Evolutionary conservation across 1,140 invertebrate genomes (phyloP), one percentile per base, ranked within the genome.

Genomic region (Tenebrio molitor): DNA sequence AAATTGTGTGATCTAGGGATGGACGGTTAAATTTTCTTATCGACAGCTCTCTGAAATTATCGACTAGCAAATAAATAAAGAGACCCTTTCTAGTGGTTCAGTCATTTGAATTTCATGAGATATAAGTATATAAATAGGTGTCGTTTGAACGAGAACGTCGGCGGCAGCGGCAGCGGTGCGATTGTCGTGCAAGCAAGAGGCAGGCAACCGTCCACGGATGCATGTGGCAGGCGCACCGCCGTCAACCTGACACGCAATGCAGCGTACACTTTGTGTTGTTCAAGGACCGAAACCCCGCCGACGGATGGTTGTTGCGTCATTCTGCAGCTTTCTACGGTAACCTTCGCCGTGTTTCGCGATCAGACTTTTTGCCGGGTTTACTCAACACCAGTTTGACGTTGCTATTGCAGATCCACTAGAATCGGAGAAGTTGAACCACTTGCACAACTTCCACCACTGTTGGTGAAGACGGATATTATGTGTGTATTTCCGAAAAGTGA

Each of bases 181-280:
- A 29, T 12, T 58, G 23, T 29, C 23, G 50, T 29, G 36, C 41
- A 29, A 33, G 65, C 42, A n/a, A 29, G 25, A 17, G 39, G 39
- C 17, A 46, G 36, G 65, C 41, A 7, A 15, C 25, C 15, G 29
- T 36, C 39, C 8, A n/a, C 1, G 25, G 0, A 39, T 36, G 58
- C 21, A 63, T 39, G 53, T 58, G 44, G 67, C 44, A 29, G 44
- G 33, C 25, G 42, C 33, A 14, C 21, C 33, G 67, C 44, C 66
- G 46, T 25, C 41, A 2, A 17, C 67, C n/a, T 46, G 10, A 46
- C 50, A 39, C 33, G 68, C 68, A 70, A 70, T 58, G 46, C 16
- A 25, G 25, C 25, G 3, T 63, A 70, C 29, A 73, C 71, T 75
- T 72, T 21, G 10, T 65, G n/a, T 33, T 34, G 62, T 65, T 41